Percentiles rank a stretch among this genome's conserved stretches.
phyloP scores from a whole-genome alignment of 2,797 vertebrate genomes.

The Alauda arvensis region DNA sequence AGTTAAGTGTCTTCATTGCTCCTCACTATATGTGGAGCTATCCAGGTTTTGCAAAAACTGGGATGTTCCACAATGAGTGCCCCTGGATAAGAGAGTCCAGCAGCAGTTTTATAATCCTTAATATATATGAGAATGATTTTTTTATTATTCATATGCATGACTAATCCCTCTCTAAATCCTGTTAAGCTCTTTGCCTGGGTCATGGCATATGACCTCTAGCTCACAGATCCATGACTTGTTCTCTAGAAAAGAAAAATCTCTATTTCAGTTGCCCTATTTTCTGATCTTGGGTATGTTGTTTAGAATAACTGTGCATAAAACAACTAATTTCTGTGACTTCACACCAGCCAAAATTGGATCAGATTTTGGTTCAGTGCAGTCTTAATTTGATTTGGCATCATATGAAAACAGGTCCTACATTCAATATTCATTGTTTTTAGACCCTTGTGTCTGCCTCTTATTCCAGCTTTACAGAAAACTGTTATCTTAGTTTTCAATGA shows the following conservation, averaged over 20 bases:
- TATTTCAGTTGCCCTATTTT: slow-evolving; percentile 3
- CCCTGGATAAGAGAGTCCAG: not conserved
- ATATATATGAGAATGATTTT: not conserved
- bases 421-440: not conserved
- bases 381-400: not conserved
- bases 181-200: slow-evolving; percentile 32
- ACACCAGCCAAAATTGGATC: not conserved
- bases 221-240: not conserved
- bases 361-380: not conserved
- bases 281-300: not conserved
- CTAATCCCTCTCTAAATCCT: slow-evolving; percentile 39
- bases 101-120: not conserved
- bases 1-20: not conserved
- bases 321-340: not conserved
- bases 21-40: not conserved
- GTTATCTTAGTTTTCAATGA: not conserved
- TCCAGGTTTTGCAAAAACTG: not conserved
- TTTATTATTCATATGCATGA: slow-evolving; percentile 7
- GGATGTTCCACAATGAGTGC: fast-evolving
- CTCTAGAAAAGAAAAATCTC: not conserved
- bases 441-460: not conserved
- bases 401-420: not conserved
- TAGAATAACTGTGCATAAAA: not conserved
- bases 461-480: not conserved
- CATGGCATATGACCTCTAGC: not conserved